Base-by-base conservation (phyloP, 1,140 invertebrate species). In the Drosophila malerkotliana region DNA sequence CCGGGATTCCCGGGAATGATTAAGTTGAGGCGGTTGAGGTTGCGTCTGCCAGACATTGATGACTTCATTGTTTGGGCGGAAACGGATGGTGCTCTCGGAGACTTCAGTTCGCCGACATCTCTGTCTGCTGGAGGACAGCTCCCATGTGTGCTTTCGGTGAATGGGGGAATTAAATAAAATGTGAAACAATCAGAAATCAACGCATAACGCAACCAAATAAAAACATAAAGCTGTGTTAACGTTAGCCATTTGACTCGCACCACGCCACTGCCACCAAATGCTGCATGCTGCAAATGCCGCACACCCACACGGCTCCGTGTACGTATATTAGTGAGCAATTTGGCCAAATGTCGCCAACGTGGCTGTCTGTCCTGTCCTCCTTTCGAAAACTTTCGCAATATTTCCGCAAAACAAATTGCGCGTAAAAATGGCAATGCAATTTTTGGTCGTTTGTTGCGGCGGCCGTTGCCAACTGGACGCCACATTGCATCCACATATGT, bases 341-440 rank as follows among this genome's bases (percentile, higher is more conserved):
- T 87, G 82, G 82, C 83, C 82, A 87, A 88, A 87, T 88, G 82
- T 87, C 83, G 82, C 83, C 83, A 88, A 75, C 74, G 75, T 79
- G 82, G 83, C 83, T 79, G 82, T 71, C 79, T 87, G 83, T 76
- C 59, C 78, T 55, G 83, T 76, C 59, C 78, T 56, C 24, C 45
- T 64, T 47, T 53, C 58, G 15, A 78, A 85, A 85, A 87, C 83
- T 88, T 87, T 87, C 83, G 87, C 82, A 87, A 87, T 87, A 87
- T 87, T 87, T 87, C 82, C 82, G 82, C 82, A 87, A 87, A 87
- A 87, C 82, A 87, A 87, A 87, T 87, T 87, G 82, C 82, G 82
- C 82, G 82, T 87, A 87, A 87, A 87, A 87, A 87, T 87, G 82
- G 83, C 83, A 87, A 83, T 88, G 83, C 83, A 87, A 83, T 87